Base-by-base conservation (phyloP, 2,113 vertebrate species). In the Albula goreensis region DNA sequence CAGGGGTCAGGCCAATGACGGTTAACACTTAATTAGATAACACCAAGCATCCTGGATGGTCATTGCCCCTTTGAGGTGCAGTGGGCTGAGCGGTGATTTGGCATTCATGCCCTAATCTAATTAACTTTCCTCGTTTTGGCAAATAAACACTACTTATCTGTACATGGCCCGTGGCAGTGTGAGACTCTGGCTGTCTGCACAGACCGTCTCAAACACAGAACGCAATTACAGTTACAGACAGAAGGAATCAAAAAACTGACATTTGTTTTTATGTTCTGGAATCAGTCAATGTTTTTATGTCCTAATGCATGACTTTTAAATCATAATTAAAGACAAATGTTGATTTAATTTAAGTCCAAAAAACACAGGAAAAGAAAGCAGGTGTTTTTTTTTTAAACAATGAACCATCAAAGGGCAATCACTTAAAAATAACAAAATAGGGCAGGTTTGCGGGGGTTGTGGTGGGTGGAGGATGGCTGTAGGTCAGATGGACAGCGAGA, bases 11-110 rank as follows among this genome's bases (percentile, higher is more conserved):
- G 87, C 83, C 83, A 90, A 89, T 86, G 86, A 4, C 87, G 91
- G 90, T 91, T 91, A 92, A 89, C 82, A 89, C 88, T 90, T 95
- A 95, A 95, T 95, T 95, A 92, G 91, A 95, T 95, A 92, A 92
- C 83, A 86, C 89, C 85, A 85, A 87, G 92, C 92, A 93, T 92
- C 74, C 25, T 91, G 91, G 86, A 89, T 83, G 80, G 70, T 57
- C 52, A 82, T 74, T 78, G 86, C 78, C 88, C 86, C 85, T 90
- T 60, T 51, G 82, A 89, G 85, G 60, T 85, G 82, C 79, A 80
- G 83, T 77, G 84, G 82, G 48, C 89, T 88, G 87, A 79, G 83
- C 80, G 81, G 80, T 81, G 80, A 57, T 85, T 78, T 80, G 22
- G 79, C 87, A 91, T 89, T 86, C 83, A 87, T 79, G 49, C 57